Evolutionary conservation across 2,113 vertebrate species (phyloP).

Genomic region (Platycercus adscitus): DNA sequence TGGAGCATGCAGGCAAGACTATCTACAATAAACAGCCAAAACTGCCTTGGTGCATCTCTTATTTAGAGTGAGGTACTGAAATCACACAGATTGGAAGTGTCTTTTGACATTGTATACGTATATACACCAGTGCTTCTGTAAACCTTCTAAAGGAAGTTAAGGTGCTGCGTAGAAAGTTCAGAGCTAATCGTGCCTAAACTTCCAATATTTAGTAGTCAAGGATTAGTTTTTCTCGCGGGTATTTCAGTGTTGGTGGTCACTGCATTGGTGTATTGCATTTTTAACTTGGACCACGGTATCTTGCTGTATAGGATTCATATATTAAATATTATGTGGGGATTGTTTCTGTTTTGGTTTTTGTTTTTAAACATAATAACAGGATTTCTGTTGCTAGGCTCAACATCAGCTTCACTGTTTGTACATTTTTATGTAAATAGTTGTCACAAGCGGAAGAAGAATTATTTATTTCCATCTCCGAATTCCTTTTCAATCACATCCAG

Average conservation of each 20-base stretch:
- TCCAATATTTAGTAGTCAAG: conserved; percentile 48
- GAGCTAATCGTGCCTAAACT: not conserved
- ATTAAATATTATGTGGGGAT: conserved; percentile 49
- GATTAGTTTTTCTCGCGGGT: conserved; percentile 19
- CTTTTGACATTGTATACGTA: not conserved
- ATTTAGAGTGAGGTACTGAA: rapidly evolving
- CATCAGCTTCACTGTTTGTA: conserved; percentile 70
- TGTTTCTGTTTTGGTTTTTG: conserved; percentile 6
- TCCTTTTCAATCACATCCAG: conserved; percentile 45
- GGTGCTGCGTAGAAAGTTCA: not conserved
- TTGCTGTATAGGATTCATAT: conserved; percentile 51
- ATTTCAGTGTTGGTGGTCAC: conserved; percentile 21
- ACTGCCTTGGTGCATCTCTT: not conserved
- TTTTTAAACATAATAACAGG: not conserved
- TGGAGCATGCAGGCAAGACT: not conserved
- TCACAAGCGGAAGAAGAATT: conserved; percentile 72
- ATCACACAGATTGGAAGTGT: not conserved
- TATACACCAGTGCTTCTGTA: not conserved
- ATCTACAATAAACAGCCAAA: not conserved
- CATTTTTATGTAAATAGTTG: conserved; percentile 82
- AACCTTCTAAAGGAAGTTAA: not conserved
- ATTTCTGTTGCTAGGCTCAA: conserved; percentile 60
- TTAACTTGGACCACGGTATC: not conserved
- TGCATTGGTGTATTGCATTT: not conserved
- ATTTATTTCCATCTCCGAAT: conserved; percentile 79